A percentile compares a stretch with the other conserved stretches of the same genome.
Evolutionary conservation across 2,113 vertebrate species (phyloP).

Genomic region (Phoxinus phoxinus): DNA sequence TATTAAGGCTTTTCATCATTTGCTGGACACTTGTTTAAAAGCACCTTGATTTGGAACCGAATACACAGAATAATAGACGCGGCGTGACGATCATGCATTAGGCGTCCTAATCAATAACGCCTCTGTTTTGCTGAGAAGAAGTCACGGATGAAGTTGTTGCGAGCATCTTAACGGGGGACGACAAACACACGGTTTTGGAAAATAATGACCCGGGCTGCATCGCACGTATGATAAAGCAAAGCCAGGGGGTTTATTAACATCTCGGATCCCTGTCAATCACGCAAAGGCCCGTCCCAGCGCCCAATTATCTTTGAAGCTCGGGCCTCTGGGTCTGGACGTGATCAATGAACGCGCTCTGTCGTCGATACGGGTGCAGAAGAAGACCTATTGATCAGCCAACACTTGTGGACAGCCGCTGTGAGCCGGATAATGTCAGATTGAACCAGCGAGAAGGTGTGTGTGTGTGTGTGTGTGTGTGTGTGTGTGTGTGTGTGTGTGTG

Average conservation of each 20-base stretch:
- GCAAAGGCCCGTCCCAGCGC: constrained; percentile 71
- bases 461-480: constrained; percentile 10
- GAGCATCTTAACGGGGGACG: constrained; percentile 2
- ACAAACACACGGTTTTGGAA: background rate
- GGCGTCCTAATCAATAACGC: constrained; percentile 41
- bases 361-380: constrained; percentile 84
- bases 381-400: constrained; percentile 86
- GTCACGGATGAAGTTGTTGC: constrained; percentile 44
- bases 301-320: constrained; percentile 90
- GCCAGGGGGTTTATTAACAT: constrained; percentile 72
- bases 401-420: constrained; percentile 83
- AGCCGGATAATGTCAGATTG: constrained; percentile 89
- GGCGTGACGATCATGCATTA: constrained; percentile 21
- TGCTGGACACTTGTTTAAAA: constrained; percentile 70
- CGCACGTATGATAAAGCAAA: background rate
- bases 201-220: constrained; percentile 38
- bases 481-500: constrained; percentile 3
- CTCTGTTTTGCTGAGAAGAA: constrained; percentile 8
- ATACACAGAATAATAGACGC: constrained; percentile 4
- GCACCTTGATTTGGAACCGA: constrained; percentile 33
- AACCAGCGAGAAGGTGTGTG: constrained; percentile 15
- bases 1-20: constrained; percentile 83
- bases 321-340: constrained; percentile 81
- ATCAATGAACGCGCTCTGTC: constrained; percentile 87
- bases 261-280: constrained; percentile 74